Base-by-base conservation (phyloP, 2,797 vertebrate species). In the Lateolabrax maculatus region DNA sequence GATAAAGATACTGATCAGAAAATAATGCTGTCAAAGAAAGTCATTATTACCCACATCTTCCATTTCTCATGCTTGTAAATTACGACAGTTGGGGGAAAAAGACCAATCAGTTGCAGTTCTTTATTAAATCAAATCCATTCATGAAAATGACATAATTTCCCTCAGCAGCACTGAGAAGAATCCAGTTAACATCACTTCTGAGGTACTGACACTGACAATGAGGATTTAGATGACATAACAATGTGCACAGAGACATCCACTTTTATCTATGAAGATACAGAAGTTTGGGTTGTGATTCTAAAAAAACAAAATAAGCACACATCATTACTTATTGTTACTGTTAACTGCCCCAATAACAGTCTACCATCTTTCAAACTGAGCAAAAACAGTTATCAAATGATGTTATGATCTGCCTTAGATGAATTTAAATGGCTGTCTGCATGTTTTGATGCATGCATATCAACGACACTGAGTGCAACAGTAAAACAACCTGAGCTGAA, bases 51-150 rank as follows among this genome's bases (percentile, higher is more conserved):
- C 12, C 31, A 68, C 9, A 48, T 12, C 3, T 31, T 49, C 1
- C 4, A 67, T 60, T 60, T 60, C 6, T 63, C 29, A 57, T 57
- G n/a, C 13, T 60, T 46, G 11, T 57, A 27, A 90, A 90, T 46
- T 52, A 90, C 1, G 6, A 84, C 81, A 82, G 39, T n/a, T 3
- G 5, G 16, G 6, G 4, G 9, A 48, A 23, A 62, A 72, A 69
- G 7, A 53, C 15, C 16, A 77, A 62, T 68, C 41, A 63, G n/a
- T 44, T 66, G 53, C 37, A 72, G 29, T 78, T 60, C 75, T 92
- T 90, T 92, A 94, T 93, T 93, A 41, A 84, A 85, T 67, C 49
- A 77, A 84, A 80, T 23, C 39, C 23, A 71, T 68, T 60, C 0
- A 75, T 77, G 31, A 49, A 84, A 84, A 63, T 43, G 16, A 71